Percentiles rank a stretch among this genome's conserved stretches.
These are phyloP conservation scores for Ibycter americanus DNA, from an alignment of 2,797 vertebrate species.

Conservation along the genomic window DNA sequence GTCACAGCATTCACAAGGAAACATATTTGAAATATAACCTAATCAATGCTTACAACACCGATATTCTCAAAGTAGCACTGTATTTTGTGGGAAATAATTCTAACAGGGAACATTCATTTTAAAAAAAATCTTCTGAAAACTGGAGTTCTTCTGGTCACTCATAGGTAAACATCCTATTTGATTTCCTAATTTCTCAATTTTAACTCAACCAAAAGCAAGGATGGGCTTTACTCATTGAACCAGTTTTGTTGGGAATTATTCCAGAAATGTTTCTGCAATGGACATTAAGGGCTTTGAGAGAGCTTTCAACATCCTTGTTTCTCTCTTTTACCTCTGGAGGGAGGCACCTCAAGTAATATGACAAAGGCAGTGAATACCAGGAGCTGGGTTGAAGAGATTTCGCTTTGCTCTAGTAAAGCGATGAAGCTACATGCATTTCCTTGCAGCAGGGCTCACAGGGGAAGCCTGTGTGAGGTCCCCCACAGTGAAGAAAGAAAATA, in stretches of 20 bases:
- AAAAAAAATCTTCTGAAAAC: neutral
- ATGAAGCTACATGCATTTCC: neutral
- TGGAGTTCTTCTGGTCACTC: neutral
- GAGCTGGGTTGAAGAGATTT: neutral
- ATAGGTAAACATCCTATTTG: neutral
- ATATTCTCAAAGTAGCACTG: neutral
- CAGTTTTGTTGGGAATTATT: neutral
- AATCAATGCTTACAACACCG: neutral
- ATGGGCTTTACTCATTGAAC: neutral
- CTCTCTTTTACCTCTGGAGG: neutral
- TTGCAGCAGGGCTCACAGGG: neutral
- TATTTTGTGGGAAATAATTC: neutral
- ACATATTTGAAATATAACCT: neutral
- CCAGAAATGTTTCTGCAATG: neutral
- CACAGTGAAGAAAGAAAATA: neutral
- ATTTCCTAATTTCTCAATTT: neutral
- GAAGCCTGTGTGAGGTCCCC: conserved; percentile 4
- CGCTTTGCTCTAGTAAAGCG: neutral
- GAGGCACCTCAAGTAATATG: neutral
- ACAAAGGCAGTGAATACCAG: neutral
- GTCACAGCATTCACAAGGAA: neutral
- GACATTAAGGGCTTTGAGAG: neutral
- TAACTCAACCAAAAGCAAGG: neutral
- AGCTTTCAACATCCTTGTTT: neutral
- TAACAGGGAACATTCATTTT: neutral